These are phyloP conservation scores for Cetonia aurata DNA, from an alignment of 2,888 invertebrate species.

Conservation along the genomic window DNA sequence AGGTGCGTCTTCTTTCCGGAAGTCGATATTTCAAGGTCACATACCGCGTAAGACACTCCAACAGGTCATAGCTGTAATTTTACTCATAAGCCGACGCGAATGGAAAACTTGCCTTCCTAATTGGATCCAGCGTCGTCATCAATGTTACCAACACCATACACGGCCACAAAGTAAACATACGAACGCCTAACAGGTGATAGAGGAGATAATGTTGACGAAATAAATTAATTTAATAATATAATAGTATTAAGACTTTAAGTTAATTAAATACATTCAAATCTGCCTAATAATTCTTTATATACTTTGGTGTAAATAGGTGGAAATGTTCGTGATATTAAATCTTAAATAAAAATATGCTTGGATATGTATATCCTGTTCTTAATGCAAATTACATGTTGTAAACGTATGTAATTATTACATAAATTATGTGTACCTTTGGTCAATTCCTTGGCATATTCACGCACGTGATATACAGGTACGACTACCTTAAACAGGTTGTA, in stretches of 20 bases:
- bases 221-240: too few relatives aligned
- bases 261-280: too few relatives aligned
- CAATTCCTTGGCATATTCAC: conserved; percentile 10
- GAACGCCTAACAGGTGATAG: too few relatives aligned
- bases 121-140: too few relatives aligned
- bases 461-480: too few relatives aligned
- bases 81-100: conserved; percentile 30
- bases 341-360: not conserved
- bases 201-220: too few relatives aligned
- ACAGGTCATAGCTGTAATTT: conserved; percentile 47
- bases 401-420: not conserved
- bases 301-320: not conserved
- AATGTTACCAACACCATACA: too few relatives aligned
- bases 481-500: too few relatives aligned
- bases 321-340: not conserved
- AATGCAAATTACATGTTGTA: conserved; percentile 3
- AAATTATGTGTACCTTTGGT: not conserved
- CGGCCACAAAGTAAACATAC: too few relatives aligned
- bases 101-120: not conserved
- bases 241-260: too few relatives aligned
- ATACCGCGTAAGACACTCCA: conserved; percentile 43
- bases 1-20: conserved; percentile 46
- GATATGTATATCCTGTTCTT: conserved; percentile 7
- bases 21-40: conserved; percentile 46
- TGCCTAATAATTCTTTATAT: too few relatives aligned